These are phyloP conservation scores for Eumacrocentrus americanus DNA, from an alignment of 2,888 invertebrate species.

Conservation along the genomic window DNA sequence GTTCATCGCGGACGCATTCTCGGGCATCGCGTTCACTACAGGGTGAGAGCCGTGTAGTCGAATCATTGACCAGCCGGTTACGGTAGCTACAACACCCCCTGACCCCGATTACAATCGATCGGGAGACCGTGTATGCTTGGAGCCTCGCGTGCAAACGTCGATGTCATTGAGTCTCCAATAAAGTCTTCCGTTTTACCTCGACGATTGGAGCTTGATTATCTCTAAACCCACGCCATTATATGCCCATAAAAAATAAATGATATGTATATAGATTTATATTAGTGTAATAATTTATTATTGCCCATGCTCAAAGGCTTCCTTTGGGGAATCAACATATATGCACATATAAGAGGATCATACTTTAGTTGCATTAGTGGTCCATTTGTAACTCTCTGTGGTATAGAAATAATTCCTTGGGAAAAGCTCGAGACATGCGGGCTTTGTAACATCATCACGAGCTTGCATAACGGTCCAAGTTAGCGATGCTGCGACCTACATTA, in stretches of 20 bases:
- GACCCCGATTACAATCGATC: constrained; percentile 30
- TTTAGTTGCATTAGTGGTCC: no score
- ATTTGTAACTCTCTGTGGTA: no score
- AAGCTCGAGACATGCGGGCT: constrained; percentile 27
- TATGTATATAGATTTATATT: neutral
- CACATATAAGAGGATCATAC: no score
- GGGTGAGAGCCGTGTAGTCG: constrained; percentile 1
- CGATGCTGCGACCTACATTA: constrained; percentile 19
- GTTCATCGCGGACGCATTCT: constrained; percentile 10
- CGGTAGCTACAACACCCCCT: constrained; percentile 19
- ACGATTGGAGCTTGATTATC: constrained; percentile 17
- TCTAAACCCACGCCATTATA: neutral
- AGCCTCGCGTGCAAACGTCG: constrained; percentile 12
- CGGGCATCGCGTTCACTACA: constrained; percentile 11
- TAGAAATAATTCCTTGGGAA: no score
- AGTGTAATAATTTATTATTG: no score
- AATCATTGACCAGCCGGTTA: constrained; percentile 25
- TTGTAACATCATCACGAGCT: constrained; percentile 27
- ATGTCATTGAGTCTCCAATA: constrained; percentile 23
- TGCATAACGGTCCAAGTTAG: constrained; percentile 22
- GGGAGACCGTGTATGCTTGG: neutral
- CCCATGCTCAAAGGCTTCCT: no score
- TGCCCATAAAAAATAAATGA: neutral
- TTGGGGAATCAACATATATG: no score
- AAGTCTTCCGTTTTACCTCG: constrained; percentile 17